Evolutionary conservation across 2,113 vertebrate genomes (phyloP).

Genomic region (Muntiacus muntjak): DNA sequence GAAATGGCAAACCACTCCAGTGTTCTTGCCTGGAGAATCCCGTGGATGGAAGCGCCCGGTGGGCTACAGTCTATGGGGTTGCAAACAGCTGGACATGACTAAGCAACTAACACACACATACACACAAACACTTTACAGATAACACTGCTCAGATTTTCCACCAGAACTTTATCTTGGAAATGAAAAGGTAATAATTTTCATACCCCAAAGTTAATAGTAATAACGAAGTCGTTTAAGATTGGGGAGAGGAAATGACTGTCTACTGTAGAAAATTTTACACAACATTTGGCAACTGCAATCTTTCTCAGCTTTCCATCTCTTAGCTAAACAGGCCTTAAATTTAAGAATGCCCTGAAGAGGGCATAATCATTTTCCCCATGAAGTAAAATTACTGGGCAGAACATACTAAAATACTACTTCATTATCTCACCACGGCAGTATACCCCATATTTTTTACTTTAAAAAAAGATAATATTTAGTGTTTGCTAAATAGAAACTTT

Average conservation of each 20-base stretch:
- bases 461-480: background rate
- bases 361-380: background rate
- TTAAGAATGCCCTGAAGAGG: background rate
- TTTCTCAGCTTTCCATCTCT: background rate
- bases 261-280: background rate
- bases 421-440: background rate
- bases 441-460: background rate
- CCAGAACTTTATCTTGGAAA: background rate
- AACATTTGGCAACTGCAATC: background rate
- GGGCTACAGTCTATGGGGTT: background rate
- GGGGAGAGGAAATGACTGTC: background rate
- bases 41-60: background rate
- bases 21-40: background rate
- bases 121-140: background rate
- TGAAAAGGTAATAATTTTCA: slow-evolving; percentile 11
- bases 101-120: background rate
- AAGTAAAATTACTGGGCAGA: background rate
- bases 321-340: background rate
- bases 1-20: background rate
- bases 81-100: background rate
- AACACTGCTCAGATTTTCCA: background rate
- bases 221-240: background rate
- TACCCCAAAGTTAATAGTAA: background rate
- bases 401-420: background rate
- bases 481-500: background rate